Conservation (phyloP, 1,140 invertebrate species). For the Procambarus clarkii region DNA sequence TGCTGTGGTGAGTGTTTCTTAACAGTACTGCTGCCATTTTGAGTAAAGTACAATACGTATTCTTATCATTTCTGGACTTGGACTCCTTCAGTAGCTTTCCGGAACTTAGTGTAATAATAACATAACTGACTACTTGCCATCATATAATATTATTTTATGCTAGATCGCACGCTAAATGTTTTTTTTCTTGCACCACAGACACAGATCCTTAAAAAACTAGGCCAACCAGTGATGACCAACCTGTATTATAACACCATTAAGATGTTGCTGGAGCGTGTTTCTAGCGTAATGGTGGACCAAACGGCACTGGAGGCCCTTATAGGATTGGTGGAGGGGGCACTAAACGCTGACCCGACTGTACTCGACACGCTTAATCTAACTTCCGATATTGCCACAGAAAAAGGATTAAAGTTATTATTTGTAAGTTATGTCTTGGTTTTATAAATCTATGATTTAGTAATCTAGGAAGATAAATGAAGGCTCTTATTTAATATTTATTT, state of each 20-base stretch:
- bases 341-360: constrained; percentile 77
- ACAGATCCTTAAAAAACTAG: constrained; percentile 92
- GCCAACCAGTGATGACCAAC: constrained; percentile 95
- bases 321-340: constrained; percentile 69
- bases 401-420: constrained; percentile 87
- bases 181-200: constrained; percentile 54
- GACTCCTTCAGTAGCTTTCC: too few species aligned
- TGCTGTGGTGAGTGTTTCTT: constrained; percentile 79
- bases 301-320: constrained; percentile 83
- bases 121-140: too few species aligned
- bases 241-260: constrained; percentile 96
- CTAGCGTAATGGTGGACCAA: constrained; percentile 96
- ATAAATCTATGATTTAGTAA: not conserved
- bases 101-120: too few species aligned
- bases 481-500: too few species aligned
- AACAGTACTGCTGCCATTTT: too few species aligned
- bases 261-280: constrained; percentile 93
- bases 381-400: constrained; percentile 86
- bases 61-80: too few species aligned
- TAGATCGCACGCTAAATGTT: too few species aligned
- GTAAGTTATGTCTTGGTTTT: constrained; percentile 53
- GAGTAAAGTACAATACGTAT: too few species aligned
- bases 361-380: constrained; percentile 87
- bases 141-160: too few species aligned
- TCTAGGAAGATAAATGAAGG: too few species aligned